Percentiles rank a stretch among this genome's conserved stretches.
Evolutionary conservation across 2,113 vertebrate species (phyloP).

Genomic region (Calyptomena viridis): DNA sequence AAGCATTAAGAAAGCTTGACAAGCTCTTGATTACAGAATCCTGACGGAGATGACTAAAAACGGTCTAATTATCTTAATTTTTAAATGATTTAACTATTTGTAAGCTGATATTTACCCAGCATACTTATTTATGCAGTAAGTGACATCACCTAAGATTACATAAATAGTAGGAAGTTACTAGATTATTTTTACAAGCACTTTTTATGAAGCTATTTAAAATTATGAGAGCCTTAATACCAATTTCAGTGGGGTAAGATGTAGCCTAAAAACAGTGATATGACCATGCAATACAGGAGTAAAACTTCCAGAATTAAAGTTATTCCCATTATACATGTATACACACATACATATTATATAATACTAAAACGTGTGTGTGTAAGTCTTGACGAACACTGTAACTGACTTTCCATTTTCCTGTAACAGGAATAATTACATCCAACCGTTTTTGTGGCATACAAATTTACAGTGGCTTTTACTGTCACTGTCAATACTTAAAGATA

Average conservation of each 20-base stretch:
- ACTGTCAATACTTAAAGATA: background rate
- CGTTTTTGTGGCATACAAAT: background rate
- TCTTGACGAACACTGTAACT: background rate
- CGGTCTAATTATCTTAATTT: background rate
- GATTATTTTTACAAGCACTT: background rate
- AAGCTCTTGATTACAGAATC: background rate
- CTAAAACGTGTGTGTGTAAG: too few species aligned
- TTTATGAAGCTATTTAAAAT: background rate
- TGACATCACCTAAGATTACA: background rate
- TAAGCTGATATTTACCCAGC: background rate
- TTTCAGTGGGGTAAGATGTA: background rate
- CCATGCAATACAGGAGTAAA: background rate
- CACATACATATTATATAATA: too few species aligned
- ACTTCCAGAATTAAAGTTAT: background rate
- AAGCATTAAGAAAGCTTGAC: background rate
- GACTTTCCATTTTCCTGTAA: background rate
- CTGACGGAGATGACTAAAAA: background rate
- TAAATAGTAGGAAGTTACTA: background rate
- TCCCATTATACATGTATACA: background rate
- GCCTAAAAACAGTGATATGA: background rate
- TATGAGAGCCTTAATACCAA: background rate
- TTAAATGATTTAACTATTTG: constrained; percentile 1
- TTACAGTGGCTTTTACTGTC: background rate
- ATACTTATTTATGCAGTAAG: background rate
- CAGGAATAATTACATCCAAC: background rate